phyloP scores from a whole-genome alignment of 2,797 vertebrate species.

The Distichodus sexfasciatus region DNA sequence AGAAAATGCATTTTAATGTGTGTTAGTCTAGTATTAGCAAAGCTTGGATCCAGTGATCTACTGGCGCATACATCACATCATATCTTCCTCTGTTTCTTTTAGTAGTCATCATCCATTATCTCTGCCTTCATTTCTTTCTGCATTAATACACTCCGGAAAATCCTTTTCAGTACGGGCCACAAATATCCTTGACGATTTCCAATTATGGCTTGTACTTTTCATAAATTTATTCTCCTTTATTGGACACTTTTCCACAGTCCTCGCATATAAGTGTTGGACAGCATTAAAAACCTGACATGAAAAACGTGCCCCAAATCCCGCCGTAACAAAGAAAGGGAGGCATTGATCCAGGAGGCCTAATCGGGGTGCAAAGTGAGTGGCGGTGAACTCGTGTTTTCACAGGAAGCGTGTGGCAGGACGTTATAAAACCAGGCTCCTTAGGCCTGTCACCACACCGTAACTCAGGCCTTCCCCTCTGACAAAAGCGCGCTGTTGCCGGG shows the following conservation, averaged over 20 bases:
- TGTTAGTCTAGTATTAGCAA: no score
- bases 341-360: conserved; percentile 37
- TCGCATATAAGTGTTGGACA: not conserved
- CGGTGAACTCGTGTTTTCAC: conserved; percentile 56
- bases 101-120: no score
- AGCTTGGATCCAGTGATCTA: no score
- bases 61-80: no score
- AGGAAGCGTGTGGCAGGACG: conserved; percentile 56
- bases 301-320: not conserved
- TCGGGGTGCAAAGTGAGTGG: conserved; percentile 35
- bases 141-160: conserved; percentile 3
- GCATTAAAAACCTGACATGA: conserved; percentile 5
- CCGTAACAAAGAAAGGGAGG: conserved; percentile 26
- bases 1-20: no score
- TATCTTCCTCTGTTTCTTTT: no score
- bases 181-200: not conserved
- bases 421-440: conserved; percentile 58
- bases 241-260: not conserved
- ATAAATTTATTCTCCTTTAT: not conserved
- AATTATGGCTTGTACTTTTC: not conserved
- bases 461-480: conserved; percentile 49
- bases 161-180: not conserved
- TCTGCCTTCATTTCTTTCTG: not conserved
- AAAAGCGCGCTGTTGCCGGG: conserved; percentile 38
- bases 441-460: conserved; percentile 65